Evolutionary conservation across 2,888 invertebrate genomes (phyloP).

Genomic region (Slavum lentiscoides): DNA sequence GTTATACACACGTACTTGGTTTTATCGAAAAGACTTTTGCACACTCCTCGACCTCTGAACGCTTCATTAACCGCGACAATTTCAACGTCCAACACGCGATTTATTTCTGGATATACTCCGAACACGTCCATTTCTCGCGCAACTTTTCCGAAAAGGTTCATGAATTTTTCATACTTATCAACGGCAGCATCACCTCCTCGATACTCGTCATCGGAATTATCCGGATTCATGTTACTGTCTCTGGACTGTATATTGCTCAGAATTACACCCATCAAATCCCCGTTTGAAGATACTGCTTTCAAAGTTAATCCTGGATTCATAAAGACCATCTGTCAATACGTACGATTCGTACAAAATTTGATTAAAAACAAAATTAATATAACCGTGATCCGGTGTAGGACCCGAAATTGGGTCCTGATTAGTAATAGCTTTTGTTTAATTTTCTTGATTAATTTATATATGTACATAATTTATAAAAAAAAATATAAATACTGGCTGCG

Average conservation of each 20-base stretch:
- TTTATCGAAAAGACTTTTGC: conserved; percentile 66
- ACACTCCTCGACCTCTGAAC: conserved; percentile 71
- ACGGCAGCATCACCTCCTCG: conserved; percentile 61
- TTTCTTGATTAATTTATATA: too few species aligned
- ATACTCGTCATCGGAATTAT: conserved; percentile 57
- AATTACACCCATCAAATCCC: conserved; percentile 65
- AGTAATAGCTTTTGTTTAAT: too few species aligned
- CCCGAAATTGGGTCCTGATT: too few species aligned
- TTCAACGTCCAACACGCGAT: conserved; percentile 67
- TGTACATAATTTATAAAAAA: too few species aligned
- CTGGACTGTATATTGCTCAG: conserved; percentile 62
- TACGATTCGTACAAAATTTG: background rate
- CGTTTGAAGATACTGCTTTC: conserved; percentile 66
- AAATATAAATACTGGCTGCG: too few species aligned
- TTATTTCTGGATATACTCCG: conserved; percentile 64
- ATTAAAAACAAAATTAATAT: too few species aligned
- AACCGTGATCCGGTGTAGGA: too few species aligned
- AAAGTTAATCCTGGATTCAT: conserved; percentile 62
- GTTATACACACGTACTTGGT: conserved; percentile 65
- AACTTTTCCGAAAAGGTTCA: conserved; percentile 66
- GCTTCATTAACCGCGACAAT: conserved; percentile 70
- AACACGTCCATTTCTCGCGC: conserved; percentile 65
- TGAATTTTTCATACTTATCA: conserved; percentile 68
- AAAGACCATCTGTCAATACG: background rate
- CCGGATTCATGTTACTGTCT: conserved; percentile 59